A percentile compares a stretch with the other conserved stretches of the same genome.
Evolutionary conservation across 2,888 invertebrate species (phyloP).

Genomic region (Melipona beecheii): DNA sequence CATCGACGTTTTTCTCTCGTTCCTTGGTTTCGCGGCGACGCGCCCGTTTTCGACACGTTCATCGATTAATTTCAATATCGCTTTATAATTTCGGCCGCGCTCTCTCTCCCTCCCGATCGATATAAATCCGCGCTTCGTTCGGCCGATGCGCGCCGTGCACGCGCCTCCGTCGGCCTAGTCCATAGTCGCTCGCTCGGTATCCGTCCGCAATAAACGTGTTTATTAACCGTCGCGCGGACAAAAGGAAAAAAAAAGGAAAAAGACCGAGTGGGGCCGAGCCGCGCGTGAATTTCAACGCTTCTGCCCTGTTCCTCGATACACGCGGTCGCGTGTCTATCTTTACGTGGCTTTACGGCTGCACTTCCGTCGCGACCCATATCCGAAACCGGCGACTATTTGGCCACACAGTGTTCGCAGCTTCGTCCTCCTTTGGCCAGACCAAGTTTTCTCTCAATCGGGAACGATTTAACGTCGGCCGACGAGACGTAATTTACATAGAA

Average conservation of each 20-base stretch:
- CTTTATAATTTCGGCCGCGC: not conserved
- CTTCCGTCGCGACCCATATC: constrained; percentile 64
- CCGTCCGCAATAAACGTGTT: constrained; percentile 1
- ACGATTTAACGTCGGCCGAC: not conserved
- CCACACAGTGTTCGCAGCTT: constrained; percentile 60
- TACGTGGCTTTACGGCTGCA: constrained; percentile 66
- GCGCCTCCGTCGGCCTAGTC: not conserved
- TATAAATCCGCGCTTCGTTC: constrained; percentile 1
- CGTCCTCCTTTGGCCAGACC: not conserved
- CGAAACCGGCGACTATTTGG: constrained; percentile 59
- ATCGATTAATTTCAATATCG: constrained; percentile 44
- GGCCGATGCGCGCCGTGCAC: not conserved
- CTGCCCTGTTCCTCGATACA: not conserved
- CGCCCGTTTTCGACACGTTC: constrained; percentile 35
- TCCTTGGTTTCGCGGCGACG: constrained; percentile 16
- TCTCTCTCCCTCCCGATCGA: constrained; percentile 7
- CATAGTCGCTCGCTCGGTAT: not conserved
- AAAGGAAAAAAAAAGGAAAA: not conserved
- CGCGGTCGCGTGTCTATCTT: constrained; percentile 6
- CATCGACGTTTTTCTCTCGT: constrained; percentile 44
- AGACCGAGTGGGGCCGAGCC: constrained; percentile 4
- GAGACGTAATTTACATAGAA: not conserved
- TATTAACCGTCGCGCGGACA: constrained; percentile 7
- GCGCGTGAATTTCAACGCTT: constrained; percentile 37
- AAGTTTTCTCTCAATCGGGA: not conserved